Evolutionary conservation across 2,888 invertebrate genomes (phyloP), one percentile per base, ranked within the genome.

Genomic region (Ectropis crepuscularia): DNA sequence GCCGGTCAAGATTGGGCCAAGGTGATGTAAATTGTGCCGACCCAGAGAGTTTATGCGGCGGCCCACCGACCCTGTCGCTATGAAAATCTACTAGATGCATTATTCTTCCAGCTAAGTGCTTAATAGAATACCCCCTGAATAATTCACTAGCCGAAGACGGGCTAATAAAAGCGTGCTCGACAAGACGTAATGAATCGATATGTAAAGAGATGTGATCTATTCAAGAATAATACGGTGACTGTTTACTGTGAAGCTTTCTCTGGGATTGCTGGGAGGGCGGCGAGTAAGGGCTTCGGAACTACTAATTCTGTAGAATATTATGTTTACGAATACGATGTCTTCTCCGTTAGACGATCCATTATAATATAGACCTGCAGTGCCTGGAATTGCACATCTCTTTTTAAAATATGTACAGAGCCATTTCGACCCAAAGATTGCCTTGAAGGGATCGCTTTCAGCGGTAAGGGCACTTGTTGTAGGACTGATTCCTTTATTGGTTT

Each of bases 41-140:
- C 68, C 69, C 71, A 70, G 69, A 67, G 68, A 73, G 80, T 84
- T 83, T 82, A 86, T 83, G 77, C 81, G 77, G 69, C 74, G 71
- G 66, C 71, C 77, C 75, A 73, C 71, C 79, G 78, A 78, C 79
- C 79, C 79, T 74, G 77, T 73, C 78, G 71, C 81, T 81, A 81
- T 83, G 81, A 86, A 87, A 86, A 85, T 86, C 81, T 78, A 81
- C 78, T 78, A 79, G 81, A 87, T 87, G 85, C 88, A 89, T 89
- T 88, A 88, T 89, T 88, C 87, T 85, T 83, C 78, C 79, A 73
- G 78, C 80, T 86, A 86, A 89, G 87, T 87, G 85, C 87, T 84
- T 87, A 86, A 86, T 87, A 88, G 86, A 87, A 86, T 85, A 85
- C 76, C 77, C 79, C 66, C 79, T 91, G 90, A 90, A 90, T 89